A percentile compares a stretch with the other conserved stretches of the same genome.
These are phyloP conservation scores for Scrobipalpa atriplicella DNA, from an alignment of 2,888 invertebrate species.

Conservation along the genomic window DNA sequence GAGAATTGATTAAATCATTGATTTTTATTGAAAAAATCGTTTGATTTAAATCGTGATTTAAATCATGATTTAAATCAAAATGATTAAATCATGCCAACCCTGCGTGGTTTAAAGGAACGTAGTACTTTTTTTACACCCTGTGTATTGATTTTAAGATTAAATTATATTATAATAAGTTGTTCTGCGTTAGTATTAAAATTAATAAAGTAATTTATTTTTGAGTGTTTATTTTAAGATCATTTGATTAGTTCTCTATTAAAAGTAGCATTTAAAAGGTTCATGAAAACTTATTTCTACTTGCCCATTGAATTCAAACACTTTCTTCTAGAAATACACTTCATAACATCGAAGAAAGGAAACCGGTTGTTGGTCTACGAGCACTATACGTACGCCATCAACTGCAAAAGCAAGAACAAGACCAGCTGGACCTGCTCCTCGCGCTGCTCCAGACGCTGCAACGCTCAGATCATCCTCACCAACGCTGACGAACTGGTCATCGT, in stretches of 20 bases:
- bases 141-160: no score
- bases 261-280: no score
- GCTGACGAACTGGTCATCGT: constrained; percentile 53
- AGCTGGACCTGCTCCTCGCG: constrained; percentile 70
- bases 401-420: constrained; percentile 51
- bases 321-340: constrained; percentile 69
- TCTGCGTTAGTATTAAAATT: no score
- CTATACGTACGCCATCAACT: constrained; percentile 63
- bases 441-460: constrained; percentile 64
- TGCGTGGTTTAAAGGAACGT: no score
- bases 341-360: constrained; percentile 65
- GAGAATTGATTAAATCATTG: no score
- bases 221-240: neutral
- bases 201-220: neutral
- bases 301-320: neutral
- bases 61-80: no score
- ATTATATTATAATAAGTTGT: neutral
- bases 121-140: no score
- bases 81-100: no score
- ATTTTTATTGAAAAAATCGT: no score
- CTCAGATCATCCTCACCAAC: constrained; percentile 56
- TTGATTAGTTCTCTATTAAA: no score
- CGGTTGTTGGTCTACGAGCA: constrained; percentile 62
- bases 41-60: no score
- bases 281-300: no score